Evolutionary conservation across 2,888 invertebrate species (phyloP).

Genomic region (Athalia cordata): DNA sequence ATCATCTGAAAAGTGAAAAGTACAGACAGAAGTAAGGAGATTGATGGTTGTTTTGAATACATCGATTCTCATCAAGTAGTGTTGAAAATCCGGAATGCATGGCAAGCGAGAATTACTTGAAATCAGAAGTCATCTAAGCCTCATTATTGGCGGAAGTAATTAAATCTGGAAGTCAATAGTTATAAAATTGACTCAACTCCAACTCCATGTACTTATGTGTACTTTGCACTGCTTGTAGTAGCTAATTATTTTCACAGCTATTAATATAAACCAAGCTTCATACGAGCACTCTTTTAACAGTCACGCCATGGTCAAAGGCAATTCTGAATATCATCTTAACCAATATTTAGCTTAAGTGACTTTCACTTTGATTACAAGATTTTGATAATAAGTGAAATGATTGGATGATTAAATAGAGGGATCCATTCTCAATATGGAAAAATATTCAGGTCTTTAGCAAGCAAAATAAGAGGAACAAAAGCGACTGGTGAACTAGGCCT

Average conservation of each 20-base stretch:
- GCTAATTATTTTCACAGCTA: slow-evolving; percentile 21
- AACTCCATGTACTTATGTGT: slow-evolving; percentile 20
- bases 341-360: neutral
- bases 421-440: slow-evolving; percentile 7
- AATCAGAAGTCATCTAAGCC: neutral
- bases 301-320: slow-evolving; percentile 16
- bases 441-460: neutral
- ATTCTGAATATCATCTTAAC: slow-evolving; percentile 24
- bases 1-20: slow-evolving; percentile 12
- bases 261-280: slow-evolving; percentile 35
- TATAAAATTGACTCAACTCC: slow-evolving; percentile 13
- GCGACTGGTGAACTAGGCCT: neutral
- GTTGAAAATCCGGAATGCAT: too few relatives aligned
- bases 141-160: neutral
- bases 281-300: slow-evolving; percentile 19
- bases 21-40: slow-evolving; percentile 18
- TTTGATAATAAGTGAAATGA: neutral
- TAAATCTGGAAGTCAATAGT: neutral
- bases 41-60: slow-evolving; percentile 1
- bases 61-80: too few relatives aligned
- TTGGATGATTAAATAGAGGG: slow-evolving; percentile 23
- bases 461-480: neutral
- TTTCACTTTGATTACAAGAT: slow-evolving; percentile 30
- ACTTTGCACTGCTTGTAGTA: slow-evolving; percentile 12
- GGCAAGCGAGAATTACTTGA: too few relatives aligned